phyloP scores from a whole-genome alignment of 2,888 invertebrate genomes.

The Sinotaia quadrata region DNA sequence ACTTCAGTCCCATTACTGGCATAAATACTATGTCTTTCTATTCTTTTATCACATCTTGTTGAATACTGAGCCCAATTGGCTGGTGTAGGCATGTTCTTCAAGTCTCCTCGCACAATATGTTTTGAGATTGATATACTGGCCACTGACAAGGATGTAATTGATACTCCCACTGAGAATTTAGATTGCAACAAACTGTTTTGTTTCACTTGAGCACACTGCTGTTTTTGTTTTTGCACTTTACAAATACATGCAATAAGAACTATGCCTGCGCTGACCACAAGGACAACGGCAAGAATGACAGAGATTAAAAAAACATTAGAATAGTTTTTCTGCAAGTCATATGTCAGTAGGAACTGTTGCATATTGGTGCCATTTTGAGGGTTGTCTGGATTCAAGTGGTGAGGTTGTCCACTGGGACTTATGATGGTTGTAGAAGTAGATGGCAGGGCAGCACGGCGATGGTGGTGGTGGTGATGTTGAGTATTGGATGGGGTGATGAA shows the following conservation, averaged over 20 bases:
- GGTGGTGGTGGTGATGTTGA: constrained; percentile 45
- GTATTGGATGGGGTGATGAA: constrained; percentile 64
- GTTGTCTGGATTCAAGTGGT: constrained; percentile 4
- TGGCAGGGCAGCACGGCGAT: constrained; percentile 44
- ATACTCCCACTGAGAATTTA: constrained; percentile 17
- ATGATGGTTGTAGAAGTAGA: too few relatives aligned
- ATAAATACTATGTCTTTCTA: too few relatives aligned
- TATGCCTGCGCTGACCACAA: constrained; percentile 6
- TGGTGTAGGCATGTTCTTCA: too few relatives aligned
- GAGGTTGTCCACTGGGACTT: too few relatives aligned
- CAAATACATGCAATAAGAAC: constrained; percentile 27
- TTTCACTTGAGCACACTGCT: constrained; percentile 11
- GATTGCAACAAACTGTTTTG: constrained; percentile 24
- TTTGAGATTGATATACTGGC: background rate
- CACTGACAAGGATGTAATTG: constrained; percentile 13
- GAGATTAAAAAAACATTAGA: too few relatives aligned
- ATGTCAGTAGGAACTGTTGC: constrained; percentile 24
- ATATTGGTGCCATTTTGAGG: constrained; percentile 63
- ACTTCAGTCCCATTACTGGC: too few relatives aligned
- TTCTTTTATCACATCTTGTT: too few relatives aligned
- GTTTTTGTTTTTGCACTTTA: constrained; percentile 30
- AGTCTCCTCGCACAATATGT: too few relatives aligned
- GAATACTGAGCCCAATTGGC: too few relatives aligned
- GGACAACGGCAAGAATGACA: constrained; percentile 24
- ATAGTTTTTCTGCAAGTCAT: background rate